phyloP scores from a whole-genome alignment of 2,888 invertebrate genomes.

The Cephonodes hylas region DNA sequence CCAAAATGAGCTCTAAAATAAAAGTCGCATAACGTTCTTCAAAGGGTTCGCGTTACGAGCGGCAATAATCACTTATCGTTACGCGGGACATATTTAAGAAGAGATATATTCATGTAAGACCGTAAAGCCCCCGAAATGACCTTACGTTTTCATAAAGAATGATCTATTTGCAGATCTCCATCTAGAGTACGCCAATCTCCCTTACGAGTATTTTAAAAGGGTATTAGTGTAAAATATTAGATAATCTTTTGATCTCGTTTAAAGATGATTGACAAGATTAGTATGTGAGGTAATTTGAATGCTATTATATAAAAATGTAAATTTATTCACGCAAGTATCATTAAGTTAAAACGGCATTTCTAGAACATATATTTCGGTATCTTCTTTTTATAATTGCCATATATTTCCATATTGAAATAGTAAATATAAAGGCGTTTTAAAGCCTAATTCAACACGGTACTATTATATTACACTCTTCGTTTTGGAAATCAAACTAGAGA shows the following conservation, averaged over 20 bases:
- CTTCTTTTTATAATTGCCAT: too few relatives aligned
- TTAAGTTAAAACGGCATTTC: too few relatives aligned
- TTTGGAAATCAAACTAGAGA: too few relatives aligned
- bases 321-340: too few relatives aligned
- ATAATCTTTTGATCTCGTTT: not conserved
- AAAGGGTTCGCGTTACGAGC: constrained; percentile 1
- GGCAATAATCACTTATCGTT: constrained; percentile 5
- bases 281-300: too few relatives aligned
- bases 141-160: not conserved
- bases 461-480: too few relatives aligned
- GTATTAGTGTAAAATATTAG: not conserved
- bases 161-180: not conserved
- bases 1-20: not conserved
- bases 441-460: too few relatives aligned
- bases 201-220: not conserved
- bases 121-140: not conserved
- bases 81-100: not conserved
- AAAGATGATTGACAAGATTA: too few relatives aligned
- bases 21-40: not conserved
- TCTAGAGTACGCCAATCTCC: not conserved
- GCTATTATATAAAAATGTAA: too few relatives aligned
- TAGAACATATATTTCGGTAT: too few relatives aligned
- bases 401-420: too few relatives aligned
- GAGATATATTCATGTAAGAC: not conserved
- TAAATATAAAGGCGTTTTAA: too few relatives aligned